Evolutionary conservation across 23 tunicate species (phyloP).

Genomic region (Styela plicata): DNA sequence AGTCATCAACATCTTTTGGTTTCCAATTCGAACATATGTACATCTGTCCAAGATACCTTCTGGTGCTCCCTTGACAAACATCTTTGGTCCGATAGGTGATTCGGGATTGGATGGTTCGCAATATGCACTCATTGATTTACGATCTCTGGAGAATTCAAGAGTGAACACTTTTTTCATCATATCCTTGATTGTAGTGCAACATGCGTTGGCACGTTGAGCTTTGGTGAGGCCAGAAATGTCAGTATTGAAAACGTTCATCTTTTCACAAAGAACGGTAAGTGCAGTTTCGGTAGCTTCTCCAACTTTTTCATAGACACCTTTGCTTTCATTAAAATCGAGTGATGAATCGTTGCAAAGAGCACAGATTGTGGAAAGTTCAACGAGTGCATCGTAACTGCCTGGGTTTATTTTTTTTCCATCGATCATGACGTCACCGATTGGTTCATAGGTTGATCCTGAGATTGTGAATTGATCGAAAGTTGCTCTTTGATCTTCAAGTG

Average conservation of each 20-base stretch:
- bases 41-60: conserved; percentile 98
- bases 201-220: conserved; percentile 54
- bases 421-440: conserved; percentile 70
- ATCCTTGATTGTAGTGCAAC: conserved; percentile 50
- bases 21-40: conserved; percentile 77
- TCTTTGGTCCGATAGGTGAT: conserved; percentile 50
- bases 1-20: conserved; percentile 51
- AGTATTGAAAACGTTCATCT: conserved; percentile 92
- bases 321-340: conserved; percentile 90
- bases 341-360: conserved; percentile 98
- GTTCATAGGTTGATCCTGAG: conserved; percentile 98
- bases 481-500: conserved; percentile 28
- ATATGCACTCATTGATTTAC: conserved; percentile 98
- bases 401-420: conserved; percentile 63
- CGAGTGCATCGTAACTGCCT: conserved; percentile 65
- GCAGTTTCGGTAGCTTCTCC: conserved; percentile 99
- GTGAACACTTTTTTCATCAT: conserved; percentile 84
- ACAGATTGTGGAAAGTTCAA: conserved; percentile 92
- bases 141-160: conserved; percentile 97
- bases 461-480: conserved; percentile 66
- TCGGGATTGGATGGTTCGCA: conserved; percentile 54
- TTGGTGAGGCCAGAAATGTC: conserved; percentile 54
- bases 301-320: conserved; percentile 95
- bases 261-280: conserved; percentile 90
- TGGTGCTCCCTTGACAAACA: conserved; percentile 96